A percentile compares a stretch with the other conserved stretches of the same genome.
phyloP scores from a whole-genome alignment of 2,113 vertebrate species.

The Aramus guarauna region DNA sequence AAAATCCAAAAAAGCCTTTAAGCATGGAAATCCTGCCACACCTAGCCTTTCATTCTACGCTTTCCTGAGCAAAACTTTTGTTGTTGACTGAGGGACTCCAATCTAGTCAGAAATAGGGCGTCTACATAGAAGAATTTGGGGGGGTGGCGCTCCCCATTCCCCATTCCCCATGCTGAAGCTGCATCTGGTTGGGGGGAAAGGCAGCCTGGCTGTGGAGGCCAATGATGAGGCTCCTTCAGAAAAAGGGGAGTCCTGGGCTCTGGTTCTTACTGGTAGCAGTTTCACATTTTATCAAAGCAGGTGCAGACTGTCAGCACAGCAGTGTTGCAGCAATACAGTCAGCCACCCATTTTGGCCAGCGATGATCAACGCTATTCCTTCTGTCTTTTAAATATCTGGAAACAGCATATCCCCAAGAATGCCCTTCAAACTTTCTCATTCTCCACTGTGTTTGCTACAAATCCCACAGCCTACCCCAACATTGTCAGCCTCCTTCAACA shows the following conservation, averaged over 20 bases:
- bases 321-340: neutral
- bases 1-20: neutral
- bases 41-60: neutral
- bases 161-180: fast-evolving
- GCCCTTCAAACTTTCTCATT: neutral
- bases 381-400: neutral
- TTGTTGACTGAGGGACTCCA: neutral
- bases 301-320: neutral
- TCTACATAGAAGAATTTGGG: neutral
- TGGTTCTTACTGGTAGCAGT: neutral
- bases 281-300: neutral
- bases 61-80: neutral
- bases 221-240: neutral
- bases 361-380: neutral
- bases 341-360: neutral
- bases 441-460: neutral
- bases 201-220: neutral
- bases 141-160: neutral
- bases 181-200: neutral
- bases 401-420: neutral
- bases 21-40: neutral
- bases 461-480: neutral
- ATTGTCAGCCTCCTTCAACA: neutral
- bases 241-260: neutral
- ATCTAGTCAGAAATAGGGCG: neutral